Percentiles rank a stretch among this genome's conserved stretches.
Conservation (phyloP, 2,888 invertebrate species). For the Mimumesa dahlbomi region DNA sequence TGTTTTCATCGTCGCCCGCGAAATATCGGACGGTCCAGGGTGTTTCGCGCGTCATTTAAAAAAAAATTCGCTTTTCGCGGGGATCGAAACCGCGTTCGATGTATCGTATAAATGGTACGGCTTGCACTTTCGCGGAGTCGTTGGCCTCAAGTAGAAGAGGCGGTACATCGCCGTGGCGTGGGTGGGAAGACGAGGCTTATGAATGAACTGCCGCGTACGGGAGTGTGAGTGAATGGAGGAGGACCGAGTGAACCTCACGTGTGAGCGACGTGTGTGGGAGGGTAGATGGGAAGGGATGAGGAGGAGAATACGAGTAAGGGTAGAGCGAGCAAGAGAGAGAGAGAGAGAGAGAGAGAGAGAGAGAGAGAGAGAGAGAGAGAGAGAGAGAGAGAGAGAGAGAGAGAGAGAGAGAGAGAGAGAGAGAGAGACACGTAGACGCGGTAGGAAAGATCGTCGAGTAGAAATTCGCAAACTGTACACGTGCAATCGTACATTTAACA, state of each 20-base stretch:
- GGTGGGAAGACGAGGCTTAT: constrained; percentile 65
- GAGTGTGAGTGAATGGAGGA: constrained; percentile 67
- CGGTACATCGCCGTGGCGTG: constrained; percentile 65
- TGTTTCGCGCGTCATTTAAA: too few species aligned
- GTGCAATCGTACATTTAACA: too few species aligned
- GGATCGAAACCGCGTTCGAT: background rate
- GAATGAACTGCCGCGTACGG: constrained; percentile 68
- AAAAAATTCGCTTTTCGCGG: too few species aligned
- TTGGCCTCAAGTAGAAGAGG: constrained; percentile 64
- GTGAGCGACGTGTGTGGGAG: constrained; percentile 63
- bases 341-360: constrained; percentile 19
- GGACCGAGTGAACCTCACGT: constrained; percentile 61
- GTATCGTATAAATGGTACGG: background rate
- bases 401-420: too few species aligned
- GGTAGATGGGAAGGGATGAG: constrained; percentile 28
- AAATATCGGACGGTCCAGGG: too few species aligned
- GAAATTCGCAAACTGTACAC: too few species aligned
- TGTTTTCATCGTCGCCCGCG: too few species aligned
- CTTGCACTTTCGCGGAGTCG: constrained; percentile 55
- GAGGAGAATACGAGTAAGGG: constrained; percentile 27
- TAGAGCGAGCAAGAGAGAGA: constrained; percentile 37
- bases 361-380: too few species aligned
- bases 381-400: too few species aligned
- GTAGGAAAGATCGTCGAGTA: too few species aligned
- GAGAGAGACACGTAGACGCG: too few species aligned